Conservation (phyloP, 2,797 vertebrate genomes). For the Taenioides sp. region DNA sequence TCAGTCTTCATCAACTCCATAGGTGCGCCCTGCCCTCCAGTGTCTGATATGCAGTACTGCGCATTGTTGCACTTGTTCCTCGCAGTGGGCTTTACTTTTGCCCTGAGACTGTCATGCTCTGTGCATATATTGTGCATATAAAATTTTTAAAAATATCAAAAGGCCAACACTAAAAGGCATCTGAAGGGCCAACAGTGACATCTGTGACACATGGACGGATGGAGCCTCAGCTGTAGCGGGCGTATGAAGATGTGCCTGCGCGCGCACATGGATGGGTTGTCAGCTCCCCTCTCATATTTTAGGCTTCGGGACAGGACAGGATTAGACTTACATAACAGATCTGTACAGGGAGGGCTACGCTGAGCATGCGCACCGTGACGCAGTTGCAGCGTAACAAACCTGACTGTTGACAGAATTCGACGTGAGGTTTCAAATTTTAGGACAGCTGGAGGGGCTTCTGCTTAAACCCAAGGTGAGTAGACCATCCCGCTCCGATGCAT, state of each 20-base stretch:
- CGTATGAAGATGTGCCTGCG: not conserved
- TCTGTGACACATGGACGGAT: not conserved
- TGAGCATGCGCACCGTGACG: slow-evolving; percentile 46
- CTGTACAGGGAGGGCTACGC: slow-evolving; percentile 10
- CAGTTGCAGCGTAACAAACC: slow-evolving; percentile 20
- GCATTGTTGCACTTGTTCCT: not conserved
- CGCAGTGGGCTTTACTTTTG: too few species aligned
- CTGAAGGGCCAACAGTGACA: too few species aligned
- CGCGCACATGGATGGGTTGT: not conserved
- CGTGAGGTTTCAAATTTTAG: slow-evolving; percentile 7
- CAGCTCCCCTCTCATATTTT: not conserved
- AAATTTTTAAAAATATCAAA: too few species aligned
- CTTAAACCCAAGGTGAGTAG: slow-evolving; percentile 27
- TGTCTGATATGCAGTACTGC: not conserved
- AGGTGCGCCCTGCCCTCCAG: too few species aligned
- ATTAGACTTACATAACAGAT: slow-evolving; percentile 36
- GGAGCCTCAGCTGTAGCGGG: not conserved
- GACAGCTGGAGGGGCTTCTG: not conserved
- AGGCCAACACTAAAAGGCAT: too few species aligned
- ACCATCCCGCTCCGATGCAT: not conserved
- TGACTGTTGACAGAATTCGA: slow-evolving; percentile 18
- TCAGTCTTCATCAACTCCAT: too few species aligned
- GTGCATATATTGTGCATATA: too few species aligned
- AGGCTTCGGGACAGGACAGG: slow-evolving; percentile 1
- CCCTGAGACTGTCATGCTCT: too few species aligned